Base-by-base conservation (phyloP, 53 echinoderm and acorn worm genomes). In the Holothuria leucospilota region DNA sequence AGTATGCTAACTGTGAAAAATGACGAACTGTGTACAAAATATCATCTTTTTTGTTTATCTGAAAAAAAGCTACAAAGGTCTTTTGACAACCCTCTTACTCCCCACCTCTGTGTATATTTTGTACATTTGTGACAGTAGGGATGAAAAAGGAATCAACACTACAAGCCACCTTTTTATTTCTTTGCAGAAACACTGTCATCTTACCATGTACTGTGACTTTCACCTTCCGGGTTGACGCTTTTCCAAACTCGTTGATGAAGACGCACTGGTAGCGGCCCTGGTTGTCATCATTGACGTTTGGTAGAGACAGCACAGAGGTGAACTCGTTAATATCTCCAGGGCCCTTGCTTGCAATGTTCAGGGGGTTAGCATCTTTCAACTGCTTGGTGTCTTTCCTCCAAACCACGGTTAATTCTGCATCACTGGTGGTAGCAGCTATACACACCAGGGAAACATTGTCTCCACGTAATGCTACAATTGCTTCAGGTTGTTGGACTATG, bases 231-330 rank as follows among this genome's bases (percentile, higher is more conserved):
- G 98, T 95, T 86, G 93, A 92, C 26, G 92, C 90, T 2, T 92
- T 88, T 20, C 95, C 98, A 82, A 98, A 93, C 66, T 93, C 86
- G 46, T 98, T 98, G 15, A 88, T 86, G 82, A 98, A 93, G 81
- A 98, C 88, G 63, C 98, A 98, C 82, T 95, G 94, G 69, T 92
- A 98, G 25, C 91, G 85, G 38, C 98, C 98, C 89, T 95, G 90
- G 67, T 91, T 87, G 14, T 77, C 88, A 80, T 98, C 91, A 6
- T 78, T 52, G 72, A 98, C 88, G 82, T 92, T 86, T 52, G 90
- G 66, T 23, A 98, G 90, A 59, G 74, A 82, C 82, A 98, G 89
- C 5, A 90, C 91, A 13, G 93, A 92, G 42, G 89, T 95, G 66
- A 93, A 93, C 77, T 95, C 86, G 2, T 85, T 69, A 38, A 88